These are phyloP conservation scores for Puma concolor DNA, from an alignment of 2,113 vertebrate genomes.

Conservation along the genomic window DNA sequence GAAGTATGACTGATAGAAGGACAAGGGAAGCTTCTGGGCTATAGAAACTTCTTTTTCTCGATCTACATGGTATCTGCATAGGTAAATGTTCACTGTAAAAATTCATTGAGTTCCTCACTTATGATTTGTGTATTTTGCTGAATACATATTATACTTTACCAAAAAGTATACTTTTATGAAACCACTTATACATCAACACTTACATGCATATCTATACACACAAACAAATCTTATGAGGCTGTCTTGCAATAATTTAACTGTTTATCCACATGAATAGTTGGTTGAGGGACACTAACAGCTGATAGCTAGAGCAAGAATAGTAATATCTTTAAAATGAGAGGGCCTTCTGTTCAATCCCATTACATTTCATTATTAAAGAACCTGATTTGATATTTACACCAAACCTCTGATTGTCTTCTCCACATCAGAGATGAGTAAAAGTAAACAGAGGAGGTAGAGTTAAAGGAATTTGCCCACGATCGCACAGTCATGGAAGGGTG, in stretches of 20 bases:
- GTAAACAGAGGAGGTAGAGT: neutral
- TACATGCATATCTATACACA: neutral
- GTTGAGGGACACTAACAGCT: neutral
- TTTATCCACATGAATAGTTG: neutral
- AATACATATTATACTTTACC: neutral
- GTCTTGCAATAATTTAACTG: neutral
- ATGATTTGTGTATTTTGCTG: neutral
- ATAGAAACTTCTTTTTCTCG: neutral
- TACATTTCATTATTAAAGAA: neutral
- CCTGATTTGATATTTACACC: neutral
- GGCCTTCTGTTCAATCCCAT: neutral
- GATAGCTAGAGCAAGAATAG: neutral
- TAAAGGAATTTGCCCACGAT: conserved; percentile 38
- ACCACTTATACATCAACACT: neutral
- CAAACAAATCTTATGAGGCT: neutral
- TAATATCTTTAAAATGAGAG: neutral
- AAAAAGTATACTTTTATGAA: neutral
- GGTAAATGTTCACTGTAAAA: neutral
- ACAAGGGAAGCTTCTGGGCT: neutral
- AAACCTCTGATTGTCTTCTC: neutral
- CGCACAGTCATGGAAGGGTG: neutral
- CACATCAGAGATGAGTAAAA: neutral
- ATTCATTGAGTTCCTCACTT: neutral
- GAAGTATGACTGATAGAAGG: neutral
- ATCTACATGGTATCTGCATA: neutral